phyloP scores from a whole-genome alignment of 2,797 vertebrate species.

The Falco columbarius region DNA sequence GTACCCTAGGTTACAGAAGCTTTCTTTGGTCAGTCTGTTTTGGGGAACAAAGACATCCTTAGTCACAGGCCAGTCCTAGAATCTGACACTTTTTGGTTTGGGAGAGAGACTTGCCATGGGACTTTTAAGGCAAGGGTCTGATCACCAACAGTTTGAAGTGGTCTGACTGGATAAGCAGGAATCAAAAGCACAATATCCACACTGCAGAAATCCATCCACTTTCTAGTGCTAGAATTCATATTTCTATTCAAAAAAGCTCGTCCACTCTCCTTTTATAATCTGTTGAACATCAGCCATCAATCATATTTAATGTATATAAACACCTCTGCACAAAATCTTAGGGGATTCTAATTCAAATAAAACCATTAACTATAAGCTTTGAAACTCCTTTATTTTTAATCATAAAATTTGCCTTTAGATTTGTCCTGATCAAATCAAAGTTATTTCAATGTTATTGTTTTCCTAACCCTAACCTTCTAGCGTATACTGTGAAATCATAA shows the following conservation, averaged over 20 bases:
- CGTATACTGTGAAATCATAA: slow-evolving; percentile 23
- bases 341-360: slow-evolving; percentile 22
- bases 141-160: background rate
- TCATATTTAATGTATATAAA: slow-evolving; percentile 33
- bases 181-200: background rate
- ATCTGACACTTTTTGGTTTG: background rate
- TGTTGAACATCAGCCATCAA: slow-evolving; percentile 2
- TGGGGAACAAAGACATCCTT: background rate
- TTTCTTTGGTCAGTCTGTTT: background rate
- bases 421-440: slow-evolving; percentile 10
- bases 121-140: background rate
- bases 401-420: slow-evolving; percentile 3
- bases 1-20: background rate
- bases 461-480: slow-evolving; percentile 20
- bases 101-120: background rate
- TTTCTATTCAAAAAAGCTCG: slow-evolving; percentile 2
- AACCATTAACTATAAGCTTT: background rate
- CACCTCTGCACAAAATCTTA: slow-evolving; percentile 3
- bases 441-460: slow-evolving; percentile 35
- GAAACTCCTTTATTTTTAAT: background rate
- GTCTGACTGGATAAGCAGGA: background rate
- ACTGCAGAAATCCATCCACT: background rate
- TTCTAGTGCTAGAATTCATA: background rate
- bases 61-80: background rate
- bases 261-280: background rate